Evolutionary conservation across 2,888 invertebrate genomes (phyloP), one percentile per base, ranked within the genome.

Genomic region (Xestia sexstrigata): DNA sequence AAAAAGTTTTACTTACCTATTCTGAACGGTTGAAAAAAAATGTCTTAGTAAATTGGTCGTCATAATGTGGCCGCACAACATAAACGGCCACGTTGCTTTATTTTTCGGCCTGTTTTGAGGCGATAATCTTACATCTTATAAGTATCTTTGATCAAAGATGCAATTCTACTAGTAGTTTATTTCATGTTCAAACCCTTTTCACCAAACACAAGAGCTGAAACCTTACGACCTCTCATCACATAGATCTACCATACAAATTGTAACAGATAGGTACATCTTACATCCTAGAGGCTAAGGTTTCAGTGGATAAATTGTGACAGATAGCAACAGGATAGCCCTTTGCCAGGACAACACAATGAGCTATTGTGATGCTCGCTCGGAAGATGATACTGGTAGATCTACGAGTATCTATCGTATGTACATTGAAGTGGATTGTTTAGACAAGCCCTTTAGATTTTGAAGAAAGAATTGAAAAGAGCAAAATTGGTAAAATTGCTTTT

Each of bases 191-290:
- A n/a, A 6, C 4, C 11, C 20, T n/a, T 26, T 63, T 76, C 35
- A 4, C 7, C 8, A 4, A 15, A 45, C 35, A 76, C 13, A 42
- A 42, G 15, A n/a, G 1, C 13, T 8, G 23, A 69, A 47, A 15
- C 45, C n/a, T n/a, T n/a, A n/a, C n/a, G n/a, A n/a, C n/a, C 49
- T 35, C 23, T 23, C 42, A 63, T 45, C 5, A 13, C 26, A 49
- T 11, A 68, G 20, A 67, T 68, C 13, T 49, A 8, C 42, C 20
- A 42, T 35, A 79, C 35, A 80, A 80, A 73, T 73, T 26, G 81
- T 80, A 39, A 80, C 52, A 67, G 15, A 79, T 67, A 62, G 49
- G 30, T 30, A 5, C 23, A 49, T 67, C 35, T 62, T 30, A 72
- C 23, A 11, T 39, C 15, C 45, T 73, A 45, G 60, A n/a, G 70